Conservation (phyloP, 2,797 vertebrate species). For the Sus cebifrons region DNA sequence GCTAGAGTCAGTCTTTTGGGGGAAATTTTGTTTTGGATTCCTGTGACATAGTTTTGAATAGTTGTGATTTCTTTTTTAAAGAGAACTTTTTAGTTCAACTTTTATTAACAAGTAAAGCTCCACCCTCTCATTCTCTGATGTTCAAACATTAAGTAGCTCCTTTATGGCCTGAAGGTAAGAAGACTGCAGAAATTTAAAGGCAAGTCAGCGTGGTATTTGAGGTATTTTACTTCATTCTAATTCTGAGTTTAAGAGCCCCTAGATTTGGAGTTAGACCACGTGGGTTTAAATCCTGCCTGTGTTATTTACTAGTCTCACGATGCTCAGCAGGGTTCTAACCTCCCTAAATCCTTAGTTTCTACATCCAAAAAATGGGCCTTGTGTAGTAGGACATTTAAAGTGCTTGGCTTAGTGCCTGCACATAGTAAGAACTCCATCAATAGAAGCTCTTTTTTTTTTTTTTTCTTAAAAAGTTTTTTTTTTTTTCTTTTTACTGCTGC, state of each 20-base stretch:
- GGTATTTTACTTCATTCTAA: neutral
- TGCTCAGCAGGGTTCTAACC: neutral
- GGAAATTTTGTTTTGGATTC: constrained; percentile 1
- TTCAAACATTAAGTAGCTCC: neutral
- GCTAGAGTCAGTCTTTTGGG: neutral
- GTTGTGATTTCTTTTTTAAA: neutral
- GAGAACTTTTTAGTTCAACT: neutral
- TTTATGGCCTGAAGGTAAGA: neutral
- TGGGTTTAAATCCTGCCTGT: neutral
- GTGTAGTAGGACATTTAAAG: neutral
- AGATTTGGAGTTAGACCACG: neutral
- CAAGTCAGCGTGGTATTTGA: neutral
- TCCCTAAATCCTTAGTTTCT: constrained; percentile 43
- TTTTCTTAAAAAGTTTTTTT: no score
- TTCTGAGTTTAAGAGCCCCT: neutral
- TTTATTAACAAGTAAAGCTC: neutral
- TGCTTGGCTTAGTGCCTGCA: neutral
- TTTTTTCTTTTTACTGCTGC: no score
- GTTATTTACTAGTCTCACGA: neutral
- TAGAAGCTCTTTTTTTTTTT: neutral
- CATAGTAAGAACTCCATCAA: neutral
- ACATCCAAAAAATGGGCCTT: neutral
- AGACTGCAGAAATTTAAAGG: neutral
- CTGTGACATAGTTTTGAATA: neutral
- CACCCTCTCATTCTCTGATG: neutral